These are phyloP conservation scores for Neopipo cinnamomea DNA, from an alignment of 2,113 vertebrate genomes.

Conservation along the genomic window DNA sequence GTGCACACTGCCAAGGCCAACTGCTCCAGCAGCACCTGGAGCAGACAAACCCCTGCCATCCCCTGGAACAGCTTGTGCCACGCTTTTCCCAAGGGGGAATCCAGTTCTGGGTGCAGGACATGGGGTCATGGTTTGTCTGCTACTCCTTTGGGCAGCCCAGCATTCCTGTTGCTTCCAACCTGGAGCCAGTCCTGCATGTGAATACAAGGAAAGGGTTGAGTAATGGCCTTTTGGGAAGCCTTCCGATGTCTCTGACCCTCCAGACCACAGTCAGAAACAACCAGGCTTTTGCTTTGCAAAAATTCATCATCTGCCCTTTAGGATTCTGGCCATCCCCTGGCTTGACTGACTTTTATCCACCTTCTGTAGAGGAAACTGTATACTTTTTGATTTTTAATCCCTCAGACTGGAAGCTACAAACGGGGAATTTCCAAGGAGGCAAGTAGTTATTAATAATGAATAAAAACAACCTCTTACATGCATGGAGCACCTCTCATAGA, in stretches of 20 bases:
- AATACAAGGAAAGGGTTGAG: background rate
- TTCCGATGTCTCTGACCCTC: background rate
- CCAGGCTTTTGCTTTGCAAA: background rate
- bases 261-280: background rate
- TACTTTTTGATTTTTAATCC: background rate
- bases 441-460: slow-evolving; percentile 53
- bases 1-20: background rate
- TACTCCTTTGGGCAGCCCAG: background rate
- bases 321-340: background rate
- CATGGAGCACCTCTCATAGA: slow-evolving; percentile 4
- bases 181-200: background rate
- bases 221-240: background rate
- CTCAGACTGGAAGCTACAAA: background rate
- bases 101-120: background rate
- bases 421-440: background rate
- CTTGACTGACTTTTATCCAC: background rate
- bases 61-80: background rate
- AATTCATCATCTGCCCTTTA: background rate
- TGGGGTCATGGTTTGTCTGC: background rate
- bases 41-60: background rate
- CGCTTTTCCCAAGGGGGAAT: background rate
- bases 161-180: background rate
- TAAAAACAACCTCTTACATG: slow-evolving; percentile 24
- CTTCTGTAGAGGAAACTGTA: background rate
- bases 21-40: background rate